A percentile compares a stretch with the other conserved stretches of the same genome.
phyloP scores from a whole-genome alignment of 1,140 invertebrate species.

The Drosophila nigromelanica region DNA sequence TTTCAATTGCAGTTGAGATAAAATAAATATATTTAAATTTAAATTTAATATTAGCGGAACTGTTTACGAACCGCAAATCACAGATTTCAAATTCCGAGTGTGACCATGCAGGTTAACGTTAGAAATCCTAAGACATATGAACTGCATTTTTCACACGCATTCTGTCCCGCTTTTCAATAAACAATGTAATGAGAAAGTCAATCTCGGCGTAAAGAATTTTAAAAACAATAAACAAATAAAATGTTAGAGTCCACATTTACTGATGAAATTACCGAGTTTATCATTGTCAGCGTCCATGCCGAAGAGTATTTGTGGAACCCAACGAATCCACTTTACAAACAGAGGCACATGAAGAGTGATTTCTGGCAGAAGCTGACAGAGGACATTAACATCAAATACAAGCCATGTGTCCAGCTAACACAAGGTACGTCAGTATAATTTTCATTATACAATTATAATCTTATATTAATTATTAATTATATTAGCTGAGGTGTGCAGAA shows the following conservation, averaged over 20 bases:
- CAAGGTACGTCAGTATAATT: too few relatives aligned
- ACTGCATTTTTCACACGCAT: background rate
- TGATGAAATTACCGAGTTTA: constrained; percentile 22
- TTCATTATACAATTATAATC: too few relatives aligned
- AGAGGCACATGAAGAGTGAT: constrained; percentile 17
- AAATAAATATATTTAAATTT: background rate
- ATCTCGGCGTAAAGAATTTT: background rate
- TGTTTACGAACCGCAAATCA: background rate
- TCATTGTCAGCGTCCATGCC: constrained; percentile 27
- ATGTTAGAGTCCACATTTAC: constrained; percentile 7
- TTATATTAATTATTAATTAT: too few relatives aligned
- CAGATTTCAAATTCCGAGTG: background rate
- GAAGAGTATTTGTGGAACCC: constrained; percentile 28
- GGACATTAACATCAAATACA: constrained; percentile 27
- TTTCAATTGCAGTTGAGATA: background rate
- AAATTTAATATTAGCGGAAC: too few relatives aligned
- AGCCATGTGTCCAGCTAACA: background rate
- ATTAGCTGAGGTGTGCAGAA: constrained; percentile 23
- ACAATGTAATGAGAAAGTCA: background rate
- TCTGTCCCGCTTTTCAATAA: constrained; percentile 2
- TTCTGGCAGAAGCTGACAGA: constrained; percentile 25
- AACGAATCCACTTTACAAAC: constrained; percentile 12
- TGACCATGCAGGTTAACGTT: background rate
- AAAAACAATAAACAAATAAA: background rate
- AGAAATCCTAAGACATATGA: background rate